A percentile compares a stretch with the other conserved stretches of the same genome.
Conservation (phyloP, 2,113 vertebrate genomes). For the Lichenostomus cassidix region DNA sequence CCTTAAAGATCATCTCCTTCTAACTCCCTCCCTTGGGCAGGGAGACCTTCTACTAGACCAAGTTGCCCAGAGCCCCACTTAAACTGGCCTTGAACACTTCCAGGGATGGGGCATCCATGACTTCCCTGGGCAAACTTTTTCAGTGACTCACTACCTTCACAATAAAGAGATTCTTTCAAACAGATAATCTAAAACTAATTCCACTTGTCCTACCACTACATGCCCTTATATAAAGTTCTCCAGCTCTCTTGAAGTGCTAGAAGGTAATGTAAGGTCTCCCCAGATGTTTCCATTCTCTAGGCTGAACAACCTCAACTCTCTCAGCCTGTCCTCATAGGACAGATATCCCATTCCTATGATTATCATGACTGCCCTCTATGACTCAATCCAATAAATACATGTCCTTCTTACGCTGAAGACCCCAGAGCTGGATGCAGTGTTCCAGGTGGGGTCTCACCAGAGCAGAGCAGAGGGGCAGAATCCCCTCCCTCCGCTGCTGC, state of each 20-base stretch:
- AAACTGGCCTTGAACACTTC: background rate
- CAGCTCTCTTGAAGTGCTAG: background rate
- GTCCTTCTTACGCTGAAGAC: background rate
- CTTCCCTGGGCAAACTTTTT: background rate
- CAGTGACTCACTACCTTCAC: background rate
- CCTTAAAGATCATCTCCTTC: background rate
- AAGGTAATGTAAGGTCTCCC: background rate
- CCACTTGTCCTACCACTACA: background rate
- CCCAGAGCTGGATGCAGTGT: background rate
- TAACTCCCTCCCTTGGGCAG: background rate
- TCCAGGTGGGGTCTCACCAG: background rate
- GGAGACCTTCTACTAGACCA: background rate
- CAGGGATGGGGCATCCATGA: background rate
- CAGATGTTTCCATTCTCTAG: background rate
- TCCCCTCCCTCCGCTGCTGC: background rate
- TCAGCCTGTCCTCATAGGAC: background rate
- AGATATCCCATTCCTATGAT: background rate
- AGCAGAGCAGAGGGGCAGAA: background rate
- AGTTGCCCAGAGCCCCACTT: background rate
- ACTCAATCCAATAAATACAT: background rate
- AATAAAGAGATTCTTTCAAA: background rate
- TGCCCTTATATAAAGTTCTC: background rate
- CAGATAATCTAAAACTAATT: background rate
- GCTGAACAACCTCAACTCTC: background rate
- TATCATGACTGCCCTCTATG: background rate